phyloP scores from a whole-genome alignment of 2,888 invertebrate genomes.

The Caenorhabditis auriculariae region DNA sequence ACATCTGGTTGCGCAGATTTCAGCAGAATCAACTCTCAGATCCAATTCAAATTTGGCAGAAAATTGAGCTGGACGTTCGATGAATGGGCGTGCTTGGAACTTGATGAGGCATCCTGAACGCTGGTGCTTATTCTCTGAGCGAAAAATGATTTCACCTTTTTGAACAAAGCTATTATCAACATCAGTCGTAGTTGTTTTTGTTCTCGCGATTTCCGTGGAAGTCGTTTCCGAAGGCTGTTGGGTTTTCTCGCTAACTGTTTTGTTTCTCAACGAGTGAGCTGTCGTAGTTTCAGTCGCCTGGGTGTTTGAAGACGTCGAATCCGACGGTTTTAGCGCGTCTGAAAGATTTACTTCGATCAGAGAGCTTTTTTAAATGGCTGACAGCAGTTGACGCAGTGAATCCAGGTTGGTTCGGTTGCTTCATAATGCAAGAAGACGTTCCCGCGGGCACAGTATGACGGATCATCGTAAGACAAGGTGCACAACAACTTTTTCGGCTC shows the following conservation, averaged over 20 bases:
- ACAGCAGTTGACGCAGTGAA: conserved; percentile 57
- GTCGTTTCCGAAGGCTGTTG: not conserved
- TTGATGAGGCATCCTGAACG: conserved; percentile 46
- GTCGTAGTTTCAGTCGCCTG: conserved; percentile 15
- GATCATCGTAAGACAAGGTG: conserved; percentile 52
- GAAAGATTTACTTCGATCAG: not conserved
- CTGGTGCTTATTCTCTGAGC: not conserved
- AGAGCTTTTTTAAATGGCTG: conserved; percentile 4
- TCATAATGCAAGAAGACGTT: conserved; percentile 40
- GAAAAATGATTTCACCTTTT: too few species aligned
- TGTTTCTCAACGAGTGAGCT: too few species aligned
- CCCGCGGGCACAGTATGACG: conserved; percentile 41
- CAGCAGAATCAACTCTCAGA: conserved; percentile 38
- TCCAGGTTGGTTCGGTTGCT: conserved; percentile 40
- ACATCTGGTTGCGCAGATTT: conserved; percentile 50
- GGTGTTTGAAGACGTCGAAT: conserved; percentile 11
- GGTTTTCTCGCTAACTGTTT: not conserved
- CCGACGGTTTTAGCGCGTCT: conserved; percentile 23
- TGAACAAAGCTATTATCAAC: too few species aligned
- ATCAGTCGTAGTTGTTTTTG: not conserved
- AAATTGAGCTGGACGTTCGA: conserved; percentile 40
- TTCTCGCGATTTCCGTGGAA: conserved; percentile 3
- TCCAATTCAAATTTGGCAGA: conserved; percentile 40
- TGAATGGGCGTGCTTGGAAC: conserved; percentile 47
- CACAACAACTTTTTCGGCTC: conserved; percentile 40